phyloP scores from a whole-genome alignment of 2,888 invertebrate genomes.

The Pollenia labialis region DNA sequence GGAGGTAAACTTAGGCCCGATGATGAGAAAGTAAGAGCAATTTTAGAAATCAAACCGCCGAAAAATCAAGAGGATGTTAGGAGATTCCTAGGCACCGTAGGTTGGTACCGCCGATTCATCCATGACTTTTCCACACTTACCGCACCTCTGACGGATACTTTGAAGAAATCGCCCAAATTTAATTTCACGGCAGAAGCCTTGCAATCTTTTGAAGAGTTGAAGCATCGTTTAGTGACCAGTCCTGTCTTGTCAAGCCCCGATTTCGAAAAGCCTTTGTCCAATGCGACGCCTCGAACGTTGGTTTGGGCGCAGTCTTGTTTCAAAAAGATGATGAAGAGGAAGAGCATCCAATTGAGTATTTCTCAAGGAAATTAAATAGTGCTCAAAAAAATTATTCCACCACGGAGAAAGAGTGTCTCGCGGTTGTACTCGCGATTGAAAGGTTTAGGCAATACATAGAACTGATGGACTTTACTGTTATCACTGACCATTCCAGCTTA shows the following conservation, averaged over 20 bases:
- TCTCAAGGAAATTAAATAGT: background rate
- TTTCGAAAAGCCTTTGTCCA: background rate
- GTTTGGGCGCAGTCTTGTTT: background rate
- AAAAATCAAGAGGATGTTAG: slow-evolving; percentile 7
- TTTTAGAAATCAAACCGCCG: background rate
- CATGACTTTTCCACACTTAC: slow-evolving; percentile 19
- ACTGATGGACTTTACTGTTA: no score
- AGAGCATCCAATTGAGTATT: background rate
- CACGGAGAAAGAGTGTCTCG: background rate
- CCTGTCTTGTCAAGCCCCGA: background rate
- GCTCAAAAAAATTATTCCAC: background rate
- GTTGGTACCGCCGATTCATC: slow-evolving; percentile 35
- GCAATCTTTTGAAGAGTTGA: no score
- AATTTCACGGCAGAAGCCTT: no score
- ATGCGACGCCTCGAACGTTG: background rate
- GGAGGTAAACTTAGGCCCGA: background rate
- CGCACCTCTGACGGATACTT: slow-evolving; percentile 18
- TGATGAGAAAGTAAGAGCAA: background rate
- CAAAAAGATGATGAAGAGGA: background rate
- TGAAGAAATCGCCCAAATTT: background rate
- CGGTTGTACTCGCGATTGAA: background rate
- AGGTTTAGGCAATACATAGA: no score
- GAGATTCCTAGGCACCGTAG: background rate
- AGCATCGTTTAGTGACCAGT: no score
- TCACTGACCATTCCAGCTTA: no score